Percentiles rank a stretch among this genome's conserved stretches.
Evolutionary conservation across 2,113 vertebrate genomes (phyloP).

Genomic region (Myotis lucifugus): DNA sequence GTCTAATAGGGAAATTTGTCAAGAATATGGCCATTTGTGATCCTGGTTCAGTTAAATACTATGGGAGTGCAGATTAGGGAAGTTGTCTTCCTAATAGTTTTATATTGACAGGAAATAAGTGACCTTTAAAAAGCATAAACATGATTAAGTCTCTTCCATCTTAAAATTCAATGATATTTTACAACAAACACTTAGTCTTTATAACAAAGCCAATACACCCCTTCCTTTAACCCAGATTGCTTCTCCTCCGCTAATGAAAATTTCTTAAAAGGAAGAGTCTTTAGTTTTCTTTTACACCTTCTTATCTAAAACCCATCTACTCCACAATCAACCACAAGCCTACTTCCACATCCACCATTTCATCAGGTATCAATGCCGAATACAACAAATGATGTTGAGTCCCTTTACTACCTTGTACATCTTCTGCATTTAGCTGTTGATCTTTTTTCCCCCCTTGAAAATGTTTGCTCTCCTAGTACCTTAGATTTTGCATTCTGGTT

Average conservation of each 20-base stretch:
- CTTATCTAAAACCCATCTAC: neutral
- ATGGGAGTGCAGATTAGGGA: neutral
- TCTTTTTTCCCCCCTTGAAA: neutral
- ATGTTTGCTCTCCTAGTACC: neutral
- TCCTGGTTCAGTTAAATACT: neutral
- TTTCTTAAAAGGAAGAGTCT: neutral
- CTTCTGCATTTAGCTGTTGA: neutral
- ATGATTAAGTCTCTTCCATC: neutral
- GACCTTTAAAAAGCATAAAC: neutral
- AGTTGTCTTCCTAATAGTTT: neutral
- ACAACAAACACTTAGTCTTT: neutral
- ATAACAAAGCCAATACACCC: neutral
- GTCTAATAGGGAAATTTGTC: neutral
- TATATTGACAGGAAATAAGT: neutral
- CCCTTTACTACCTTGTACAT: neutral
- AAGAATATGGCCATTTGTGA: neutral
- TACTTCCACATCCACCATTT: neutral
- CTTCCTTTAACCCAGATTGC: neutral
- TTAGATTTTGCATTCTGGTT: neutral
- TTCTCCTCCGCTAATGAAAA: neutral
- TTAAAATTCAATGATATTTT: conserved; percentile 28
- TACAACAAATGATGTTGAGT: neutral
- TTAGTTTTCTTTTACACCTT: neutral
- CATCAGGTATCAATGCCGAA: neutral
- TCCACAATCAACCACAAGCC: neutral